Percentiles rank a stretch among this genome's conserved stretches.
These are phyloP conservation scores for Caenorhabditis sinica DNA, from an alignment of 2,888 invertebrate species.

Conservation along the genomic window DNA sequence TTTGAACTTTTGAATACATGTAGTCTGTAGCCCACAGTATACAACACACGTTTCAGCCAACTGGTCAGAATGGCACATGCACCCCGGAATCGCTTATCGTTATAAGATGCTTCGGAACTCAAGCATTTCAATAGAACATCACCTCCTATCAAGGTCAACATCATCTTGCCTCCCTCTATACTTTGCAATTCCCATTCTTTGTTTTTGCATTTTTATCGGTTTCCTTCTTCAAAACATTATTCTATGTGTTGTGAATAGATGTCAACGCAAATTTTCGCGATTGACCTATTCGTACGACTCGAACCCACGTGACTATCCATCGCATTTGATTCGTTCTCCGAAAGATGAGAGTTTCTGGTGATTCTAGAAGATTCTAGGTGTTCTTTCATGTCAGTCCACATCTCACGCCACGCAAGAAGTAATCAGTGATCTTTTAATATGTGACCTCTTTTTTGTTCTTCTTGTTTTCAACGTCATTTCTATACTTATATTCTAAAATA, in stretches of 20 bases:
- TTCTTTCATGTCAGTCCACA: constrained; percentile 17
- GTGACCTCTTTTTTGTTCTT: background rate
- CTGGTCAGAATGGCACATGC: constrained; percentile 57
- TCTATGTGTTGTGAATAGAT: constrained; percentile 2
- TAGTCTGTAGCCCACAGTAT: background rate
- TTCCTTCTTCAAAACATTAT: constrained; percentile 53
- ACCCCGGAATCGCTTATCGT: constrained; percentile 52
- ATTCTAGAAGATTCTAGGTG: constrained; percentile 23
- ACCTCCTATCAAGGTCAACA: constrained; percentile 49
- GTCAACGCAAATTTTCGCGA: constrained; percentile 11
- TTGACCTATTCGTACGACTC: constrained; percentile 47
- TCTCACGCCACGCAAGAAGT: constrained; percentile 47
- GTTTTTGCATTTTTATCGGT: constrained; percentile 45
- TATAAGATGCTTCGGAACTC: constrained; percentile 40
- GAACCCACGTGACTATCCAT: constrained; percentile 47
- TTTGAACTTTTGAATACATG: background rate
- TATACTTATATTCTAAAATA: background rate
- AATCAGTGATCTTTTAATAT: constrained; percentile 37
- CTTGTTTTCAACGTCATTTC: background rate
- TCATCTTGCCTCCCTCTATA: constrained; percentile 51
- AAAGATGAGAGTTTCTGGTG: constrained; percentile 58
- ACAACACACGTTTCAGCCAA: constrained; percentile 30
- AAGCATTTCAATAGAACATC: constrained; percentile 49
- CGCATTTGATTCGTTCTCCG: constrained; percentile 54
- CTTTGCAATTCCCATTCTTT: constrained; percentile 44